Evolutionary conservation across 2,797 vertebrate genomes (phyloP).

Genomic region (Aplochiton taeniatus): DNA sequence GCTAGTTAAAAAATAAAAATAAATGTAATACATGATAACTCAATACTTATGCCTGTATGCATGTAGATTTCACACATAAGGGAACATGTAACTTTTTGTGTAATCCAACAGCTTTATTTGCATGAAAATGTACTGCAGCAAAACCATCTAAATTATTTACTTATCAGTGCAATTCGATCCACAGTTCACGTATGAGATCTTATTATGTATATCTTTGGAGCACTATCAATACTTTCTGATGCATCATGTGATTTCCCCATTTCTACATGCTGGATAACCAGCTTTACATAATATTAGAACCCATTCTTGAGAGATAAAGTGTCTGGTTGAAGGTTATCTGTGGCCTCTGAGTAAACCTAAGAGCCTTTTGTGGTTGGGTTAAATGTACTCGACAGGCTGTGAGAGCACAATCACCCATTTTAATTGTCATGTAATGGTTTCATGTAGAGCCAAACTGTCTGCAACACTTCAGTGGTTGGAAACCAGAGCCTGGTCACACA

Average conservation of each 20-base stretch:
- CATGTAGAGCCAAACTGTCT: slow-evolving; percentile 72
- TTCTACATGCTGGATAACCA: slow-evolving; percentile 44
- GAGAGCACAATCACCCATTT: slow-evolving; percentile 60
- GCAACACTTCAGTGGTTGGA: slow-evolving; percentile 58
- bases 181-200: slow-evolving; percentile 17
- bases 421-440: slow-evolving; percentile 70
- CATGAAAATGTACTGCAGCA: no score
- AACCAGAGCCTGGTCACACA: slow-evolving; percentile 64
- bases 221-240: slow-evolving; percentile 53
- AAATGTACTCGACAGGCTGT: slow-evolving; percentile 73
- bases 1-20: no score
- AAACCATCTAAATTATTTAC: no score
- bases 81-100: no score
- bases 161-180: neutral
- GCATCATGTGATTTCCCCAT: slow-evolving; percentile 70
- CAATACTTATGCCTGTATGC: no score
- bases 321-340: slow-evolving; percentile 72
- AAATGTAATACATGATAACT: no score
- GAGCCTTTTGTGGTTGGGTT: slow-evolving; percentile 75
- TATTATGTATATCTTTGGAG: slow-evolving; percentile 42
- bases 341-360: slow-evolving; percentile 67
- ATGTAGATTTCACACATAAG: no score
- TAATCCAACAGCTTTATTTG: no score
- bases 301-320: slow-evolving; percentile 64
- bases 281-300: slow-evolving; percentile 68